Conservation (phyloP, 2,888 invertebrate species). For the Lithodes maja region DNA sequence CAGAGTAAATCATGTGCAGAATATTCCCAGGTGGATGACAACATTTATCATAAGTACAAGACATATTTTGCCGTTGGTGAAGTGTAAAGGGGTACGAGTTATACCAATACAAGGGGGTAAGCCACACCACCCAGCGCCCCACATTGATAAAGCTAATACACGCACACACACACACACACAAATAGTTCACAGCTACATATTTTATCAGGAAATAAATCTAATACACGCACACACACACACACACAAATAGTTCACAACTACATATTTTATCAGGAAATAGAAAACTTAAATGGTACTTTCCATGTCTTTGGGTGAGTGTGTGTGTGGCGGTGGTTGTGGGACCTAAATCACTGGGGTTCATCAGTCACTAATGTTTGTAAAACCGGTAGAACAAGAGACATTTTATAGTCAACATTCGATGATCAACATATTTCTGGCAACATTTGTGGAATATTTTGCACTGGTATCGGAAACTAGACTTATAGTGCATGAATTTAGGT, state of each 20-base stretch:
- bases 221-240: slow-evolving; percentile 42
- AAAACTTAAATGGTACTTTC: slow-evolving; percentile 31
- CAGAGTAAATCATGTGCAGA: slow-evolving; percentile 58
- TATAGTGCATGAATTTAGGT: no score
- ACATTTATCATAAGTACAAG: slow-evolving; percentile 35
- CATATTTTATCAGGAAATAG: slow-evolving; percentile 36
- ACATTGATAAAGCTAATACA: slow-evolving; percentile 52
- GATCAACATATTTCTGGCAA: no score
- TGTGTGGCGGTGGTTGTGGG: slow-evolving; percentile 22
- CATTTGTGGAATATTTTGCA: no score
- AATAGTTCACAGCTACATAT: no score
- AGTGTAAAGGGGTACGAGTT: slow-evolving; percentile 15
- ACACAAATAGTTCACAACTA: slow-evolving; percentile 13
- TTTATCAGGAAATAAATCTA: no score
- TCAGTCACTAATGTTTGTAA: no score
- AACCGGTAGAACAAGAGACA: no score
- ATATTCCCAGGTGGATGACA: slow-evolving; percentile 54
- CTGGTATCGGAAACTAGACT: no score
- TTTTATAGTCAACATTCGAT: no score
- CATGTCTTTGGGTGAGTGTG: slow-evolving; percentile 29
- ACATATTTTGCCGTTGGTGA: slow-evolving; percentile 5
- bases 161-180: no score
- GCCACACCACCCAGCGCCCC: slow-evolving; percentile 24
- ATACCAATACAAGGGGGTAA: background rate
- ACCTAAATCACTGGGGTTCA: slow-evolving; percentile 14